These are phyloP conservation scores for Struthio camelus DNA, from an alignment of 2,113 vertebrate genomes.

Conservation along the genomic window DNA sequence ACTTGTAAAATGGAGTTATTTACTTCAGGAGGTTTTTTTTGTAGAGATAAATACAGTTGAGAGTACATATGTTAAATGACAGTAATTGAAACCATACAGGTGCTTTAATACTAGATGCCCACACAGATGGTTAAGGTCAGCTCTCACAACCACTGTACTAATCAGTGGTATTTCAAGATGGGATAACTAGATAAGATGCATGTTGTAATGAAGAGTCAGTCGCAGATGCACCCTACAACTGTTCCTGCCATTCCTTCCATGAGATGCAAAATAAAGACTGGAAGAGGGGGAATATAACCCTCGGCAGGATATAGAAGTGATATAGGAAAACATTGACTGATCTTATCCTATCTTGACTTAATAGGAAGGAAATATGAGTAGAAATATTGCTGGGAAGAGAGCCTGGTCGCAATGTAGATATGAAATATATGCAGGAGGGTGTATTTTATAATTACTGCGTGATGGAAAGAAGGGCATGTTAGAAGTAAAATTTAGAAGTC, in stretches of 20 bases:
- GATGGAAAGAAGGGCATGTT: fast-evolving
- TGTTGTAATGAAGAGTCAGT: background rate
- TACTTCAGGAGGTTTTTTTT: background rate
- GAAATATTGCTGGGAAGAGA: background rate
- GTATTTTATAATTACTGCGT: background rate
- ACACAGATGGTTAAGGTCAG: background rate
- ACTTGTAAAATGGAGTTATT: background rate
- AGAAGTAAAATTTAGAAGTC: background rate
- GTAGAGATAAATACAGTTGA: background rate
- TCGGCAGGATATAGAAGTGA: background rate
- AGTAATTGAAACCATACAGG: fast-evolving
- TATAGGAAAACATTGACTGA: background rate
- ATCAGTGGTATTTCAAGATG: background rate
- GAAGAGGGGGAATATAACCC: background rate
- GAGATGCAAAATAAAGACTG: background rate
- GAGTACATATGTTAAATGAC: background rate
- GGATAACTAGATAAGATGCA: background rate
- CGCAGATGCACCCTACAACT: background rate
- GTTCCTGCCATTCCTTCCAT: background rate
- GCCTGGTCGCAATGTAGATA: fast-evolving
- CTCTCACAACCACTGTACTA: background rate
- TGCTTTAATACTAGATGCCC: background rate
- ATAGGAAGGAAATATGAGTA: background rate
- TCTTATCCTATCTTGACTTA: background rate
- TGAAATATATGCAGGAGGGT: background rate